Evolutionary conservation across 2,888 invertebrate genomes (phyloP), one percentile per base, ranked within the genome.

Genomic region (Plemyria rubiginata): DNA sequence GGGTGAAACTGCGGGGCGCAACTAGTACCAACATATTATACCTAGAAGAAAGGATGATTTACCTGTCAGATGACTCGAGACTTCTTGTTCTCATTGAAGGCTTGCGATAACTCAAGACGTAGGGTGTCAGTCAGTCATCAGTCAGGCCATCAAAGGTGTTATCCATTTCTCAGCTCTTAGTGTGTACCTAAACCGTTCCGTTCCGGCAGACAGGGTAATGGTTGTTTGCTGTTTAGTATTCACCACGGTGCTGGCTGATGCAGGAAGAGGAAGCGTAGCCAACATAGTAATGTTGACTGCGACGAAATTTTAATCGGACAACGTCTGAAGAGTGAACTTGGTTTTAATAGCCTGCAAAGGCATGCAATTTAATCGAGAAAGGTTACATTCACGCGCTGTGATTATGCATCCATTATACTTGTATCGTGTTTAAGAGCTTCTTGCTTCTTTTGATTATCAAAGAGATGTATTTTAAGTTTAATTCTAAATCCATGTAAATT

Each of bases 201-300:
- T 82, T 82, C 81, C 82, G 81, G 71, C 76, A 77, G 82, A 71
- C 77, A 73, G 74, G 71, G 78, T 54, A 63, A 66, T 65, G 51
- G 46, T 71, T 71, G 74, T 82, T 81, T 80, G 72, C 49, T 49
- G 32, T 81, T 82, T 80, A 73, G 77, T 82, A 86, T 86, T 82
- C 84, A 82, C 73, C 71, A 71, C 76, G 73, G 67, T 69, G 67
- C 62, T 67, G 60, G 54, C 68, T 74, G 75, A 68, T 76, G 74
- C 81, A 81, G 85, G 81, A 84, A 85, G 77, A 79, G 85, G 85
- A 82, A 84, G 76, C 78, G 67, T 71, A 76, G 72, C 78, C 76
- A 77, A 77, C 78, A 80, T 79, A 78, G 75, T 83, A 84, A 81
- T 81, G 78, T 52, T 46, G 36, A 50, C 57, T 65, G 65, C 64